Evolutionary conservation across 2,797 vertebrate species (phyloP).

Genomic region (Acanthornis magna): DNA sequence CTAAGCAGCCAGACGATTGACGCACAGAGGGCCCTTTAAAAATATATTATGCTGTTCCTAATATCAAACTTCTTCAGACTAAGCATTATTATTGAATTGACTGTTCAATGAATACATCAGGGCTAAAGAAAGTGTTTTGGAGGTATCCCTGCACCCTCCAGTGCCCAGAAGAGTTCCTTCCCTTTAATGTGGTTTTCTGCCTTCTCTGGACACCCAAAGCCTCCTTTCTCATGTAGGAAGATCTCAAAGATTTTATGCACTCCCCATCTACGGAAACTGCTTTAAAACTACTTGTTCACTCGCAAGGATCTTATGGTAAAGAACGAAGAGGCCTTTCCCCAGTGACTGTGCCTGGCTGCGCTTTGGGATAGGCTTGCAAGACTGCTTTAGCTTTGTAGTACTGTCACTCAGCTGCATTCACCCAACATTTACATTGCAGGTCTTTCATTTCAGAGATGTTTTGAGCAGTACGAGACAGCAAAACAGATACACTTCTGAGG

Average conservation of each 20-base stretch:
- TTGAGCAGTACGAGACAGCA: background rate
- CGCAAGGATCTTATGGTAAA: background rate
- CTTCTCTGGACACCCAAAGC: background rate
- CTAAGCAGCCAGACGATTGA: background rate
- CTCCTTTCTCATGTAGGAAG: background rate
- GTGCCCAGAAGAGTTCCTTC: background rate
- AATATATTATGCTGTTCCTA: background rate
- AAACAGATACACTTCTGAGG: background rate
- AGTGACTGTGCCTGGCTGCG: background rate
- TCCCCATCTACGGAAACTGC: background rate
- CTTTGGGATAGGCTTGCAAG: background rate
- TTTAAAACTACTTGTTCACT: background rate
- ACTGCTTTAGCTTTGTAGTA: background rate
- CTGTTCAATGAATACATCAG: background rate
- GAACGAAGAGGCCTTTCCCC: background rate
- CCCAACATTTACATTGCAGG: slow-evolving; percentile 36
- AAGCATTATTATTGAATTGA: background rate
- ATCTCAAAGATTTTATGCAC: background rate
- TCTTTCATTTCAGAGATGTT: slow-evolving; percentile 58
- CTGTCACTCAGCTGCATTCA: background rate
- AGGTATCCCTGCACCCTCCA: background rate
- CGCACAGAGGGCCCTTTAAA: background rate
- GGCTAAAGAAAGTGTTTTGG: background rate
- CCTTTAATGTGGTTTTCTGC: background rate
- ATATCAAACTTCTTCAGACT: background rate